Base-by-base conservation (phyloP, 1,140 invertebrate genomes). In the Ostrea denselamellosa region DNA sequence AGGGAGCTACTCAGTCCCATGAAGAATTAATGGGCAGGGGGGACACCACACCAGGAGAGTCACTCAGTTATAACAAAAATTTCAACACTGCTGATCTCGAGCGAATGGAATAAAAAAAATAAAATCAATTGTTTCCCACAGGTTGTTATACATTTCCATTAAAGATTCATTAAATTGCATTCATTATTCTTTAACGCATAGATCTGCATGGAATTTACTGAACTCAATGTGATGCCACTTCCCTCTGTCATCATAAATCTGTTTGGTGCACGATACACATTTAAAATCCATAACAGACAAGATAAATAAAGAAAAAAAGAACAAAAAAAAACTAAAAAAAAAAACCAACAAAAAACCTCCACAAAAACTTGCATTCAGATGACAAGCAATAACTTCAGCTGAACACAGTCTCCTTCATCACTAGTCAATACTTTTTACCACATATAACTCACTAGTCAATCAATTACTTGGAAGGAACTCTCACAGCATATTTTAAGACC, bases 101-200 rank as follows among this genome's bases (percentile, higher is more conserved):
- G 8, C 14, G 17, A 62, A n/a, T 19, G 17, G 17, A 62, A 44
- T 44, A 44, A 44, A 44, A 44, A 44, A 2, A 44, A 44, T 44
- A 44, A 62, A 62, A 62, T 62, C 56, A 62, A 62, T 62, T 2
- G 56, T 19, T 19, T 19, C 68, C 68, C 25, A 77, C 28, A 34
- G 28, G 12, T 28, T 44, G 68, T 77, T 77, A 34, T 77, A 77
- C 25, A 22, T 12, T 8, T 25, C 22, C 68, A 77, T 77, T 77
- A 77, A 77, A 77, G 68, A 77, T 77, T 77, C 68, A 77, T 77
- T 25, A 77, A 34, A 34, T 12, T 28, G 25, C 68, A 77, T 25
- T 77, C 68, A 77, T 34, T 77, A 25, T 34, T 77, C 22, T 77
- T 28, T 14, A 34, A 77, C 22, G 28, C 68, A 10, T 77, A 25